A percentile compares a stretch with the other conserved stretches of the same genome.
Evolutionary conservation across 1,140 invertebrate genomes (phyloP).

Genomic region (Lamellibrachia luymesi): DNA sequence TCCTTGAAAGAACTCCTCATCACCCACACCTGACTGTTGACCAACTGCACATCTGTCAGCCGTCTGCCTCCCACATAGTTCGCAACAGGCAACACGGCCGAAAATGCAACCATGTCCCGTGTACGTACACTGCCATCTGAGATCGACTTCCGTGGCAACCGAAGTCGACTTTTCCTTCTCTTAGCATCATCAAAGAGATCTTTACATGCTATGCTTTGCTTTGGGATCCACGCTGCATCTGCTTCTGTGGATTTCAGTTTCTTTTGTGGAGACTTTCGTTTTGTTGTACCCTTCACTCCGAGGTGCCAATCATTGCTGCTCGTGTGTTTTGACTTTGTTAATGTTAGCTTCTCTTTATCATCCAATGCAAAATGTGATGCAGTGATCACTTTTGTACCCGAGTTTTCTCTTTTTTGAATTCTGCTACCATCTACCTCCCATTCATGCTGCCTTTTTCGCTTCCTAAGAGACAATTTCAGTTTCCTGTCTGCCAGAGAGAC

Average conservation of each 20-base stretch:
- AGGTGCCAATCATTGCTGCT: background rate
- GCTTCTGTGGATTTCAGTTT: background rate
- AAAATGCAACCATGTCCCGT: background rate
- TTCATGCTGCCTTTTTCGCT: background rate
- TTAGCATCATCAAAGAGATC: background rate
- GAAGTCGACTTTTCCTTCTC: background rate
- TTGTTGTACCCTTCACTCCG: background rate
- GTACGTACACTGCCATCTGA: background rate
- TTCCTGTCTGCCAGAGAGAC: background rate
- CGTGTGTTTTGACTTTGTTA: background rate
- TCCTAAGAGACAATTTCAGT: background rate
- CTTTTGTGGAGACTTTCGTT: background rate
- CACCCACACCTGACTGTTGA: background rate
- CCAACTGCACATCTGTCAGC: background rate
- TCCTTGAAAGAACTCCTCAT: conserved; percentile 24
- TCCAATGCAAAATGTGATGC: background rate
- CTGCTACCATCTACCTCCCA: background rate
- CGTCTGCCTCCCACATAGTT: background rate
- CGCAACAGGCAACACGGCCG: background rate
- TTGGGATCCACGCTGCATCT: background rate
- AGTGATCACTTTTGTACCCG: background rate
- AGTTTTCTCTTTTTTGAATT: background rate
- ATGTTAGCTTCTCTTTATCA: no score
- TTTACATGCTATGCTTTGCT: background rate
- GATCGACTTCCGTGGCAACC: background rate